Evolutionary conservation across 2,797 vertebrate species (phyloP).

Genomic region (Propithecus perrieri): DNA sequence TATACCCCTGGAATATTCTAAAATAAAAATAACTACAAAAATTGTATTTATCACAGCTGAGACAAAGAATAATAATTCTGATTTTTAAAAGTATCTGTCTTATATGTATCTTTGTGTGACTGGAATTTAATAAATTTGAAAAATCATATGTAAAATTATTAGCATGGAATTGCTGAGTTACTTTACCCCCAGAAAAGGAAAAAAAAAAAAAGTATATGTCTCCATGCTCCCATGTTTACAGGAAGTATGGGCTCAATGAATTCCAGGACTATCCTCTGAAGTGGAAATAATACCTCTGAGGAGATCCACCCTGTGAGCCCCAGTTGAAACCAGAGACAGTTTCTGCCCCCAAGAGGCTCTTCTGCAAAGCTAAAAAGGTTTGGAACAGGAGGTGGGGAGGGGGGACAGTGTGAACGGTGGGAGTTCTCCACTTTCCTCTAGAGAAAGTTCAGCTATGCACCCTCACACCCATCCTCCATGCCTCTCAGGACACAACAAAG

Average conservation of each 20-base stretch:
- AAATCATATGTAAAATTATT: neutral
- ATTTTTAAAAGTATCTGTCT: neutral
- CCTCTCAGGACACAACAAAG: neutral
- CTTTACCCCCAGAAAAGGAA: neutral
- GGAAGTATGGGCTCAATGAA: neutral
- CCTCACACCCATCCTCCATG: neutral
- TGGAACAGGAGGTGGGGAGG: neutral
- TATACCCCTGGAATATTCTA: too few species aligned
- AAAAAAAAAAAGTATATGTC: neutral
- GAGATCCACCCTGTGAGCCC: neutral
- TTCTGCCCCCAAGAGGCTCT: neutral
- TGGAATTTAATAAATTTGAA: conserved; percentile 14
- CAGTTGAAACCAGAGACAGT: neutral
- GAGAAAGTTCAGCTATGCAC: neutral
- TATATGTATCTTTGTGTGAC: neutral
- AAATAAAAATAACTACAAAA: conserved; percentile 30
- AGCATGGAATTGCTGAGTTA: neutral
- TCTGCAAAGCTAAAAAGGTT: neutral
- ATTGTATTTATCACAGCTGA: neutral
- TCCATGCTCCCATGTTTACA: neutral
- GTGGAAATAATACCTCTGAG: neutral
- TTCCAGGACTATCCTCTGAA: neutral
- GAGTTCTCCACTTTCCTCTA: neutral
- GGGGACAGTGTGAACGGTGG: neutral
- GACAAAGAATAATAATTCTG: neutral